A percentile compares a stretch with the other conserved stretches of the same genome.
These are phyloP conservation scores for Anser cygnoides DNA, from an alignment of 2,113 vertebrate genomes.

Conservation along the genomic window DNA sequence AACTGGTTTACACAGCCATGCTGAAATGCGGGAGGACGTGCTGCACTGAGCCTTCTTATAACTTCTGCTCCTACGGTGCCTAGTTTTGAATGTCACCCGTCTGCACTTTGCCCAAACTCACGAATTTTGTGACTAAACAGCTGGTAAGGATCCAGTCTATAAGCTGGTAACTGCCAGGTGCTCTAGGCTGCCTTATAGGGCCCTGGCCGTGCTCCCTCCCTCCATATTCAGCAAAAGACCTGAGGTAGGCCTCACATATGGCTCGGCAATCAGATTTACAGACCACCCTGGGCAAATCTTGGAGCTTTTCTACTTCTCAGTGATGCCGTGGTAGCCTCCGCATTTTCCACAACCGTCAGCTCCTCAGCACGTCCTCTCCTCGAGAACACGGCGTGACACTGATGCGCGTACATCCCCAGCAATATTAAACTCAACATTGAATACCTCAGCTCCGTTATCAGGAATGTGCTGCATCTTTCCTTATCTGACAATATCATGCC, in stretches of 20 bases:
- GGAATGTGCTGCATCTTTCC: background rate
- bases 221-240: background rate
- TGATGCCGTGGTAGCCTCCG: background rate
- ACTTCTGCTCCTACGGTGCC: background rate
- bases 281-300: background rate
- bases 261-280: background rate
- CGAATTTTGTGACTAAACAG: background rate
- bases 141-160: background rate
- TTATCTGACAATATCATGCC: background rate
- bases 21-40: background rate
- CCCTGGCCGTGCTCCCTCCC: background rate
- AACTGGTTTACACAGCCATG: background rate
- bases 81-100: background rate
- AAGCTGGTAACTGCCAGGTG: background rate
- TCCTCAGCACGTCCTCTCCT: background rate
- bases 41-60: background rate
- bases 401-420: background rate
- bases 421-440: background rate
- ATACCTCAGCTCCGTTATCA: background rate
- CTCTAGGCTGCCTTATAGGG: background rate
- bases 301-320: background rate
- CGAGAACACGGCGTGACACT: background rate
- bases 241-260: accelerated
- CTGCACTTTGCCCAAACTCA: background rate
- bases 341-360: background rate